Evolutionary conservation across 2,888 invertebrate genomes (phyloP), one percentile per base, ranked within the genome.

Genomic region (Pyrrhia umbra): DNA sequence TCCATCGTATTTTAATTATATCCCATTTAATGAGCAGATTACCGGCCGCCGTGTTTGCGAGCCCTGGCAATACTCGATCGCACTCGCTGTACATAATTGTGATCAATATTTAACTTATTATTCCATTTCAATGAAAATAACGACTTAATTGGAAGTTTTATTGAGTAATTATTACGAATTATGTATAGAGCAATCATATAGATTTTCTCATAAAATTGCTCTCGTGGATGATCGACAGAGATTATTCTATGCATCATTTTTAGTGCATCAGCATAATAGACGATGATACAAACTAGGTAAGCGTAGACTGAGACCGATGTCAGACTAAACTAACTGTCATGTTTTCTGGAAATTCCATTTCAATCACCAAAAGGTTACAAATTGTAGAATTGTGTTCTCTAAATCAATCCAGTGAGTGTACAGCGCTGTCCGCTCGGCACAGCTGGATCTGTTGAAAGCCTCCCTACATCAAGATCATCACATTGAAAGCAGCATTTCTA

Each of bases 1-100:
- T 67, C 60, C 67, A 72, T 70, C 60, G 73, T 70, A 67, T 70
- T 56, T 70, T 70, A 70, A 70, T 70, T 56, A 70, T 67, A 51
- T 55, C 23, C 58, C 50, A 51, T 72, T 72, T 67, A 70, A 72
- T 70, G 61, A 70, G 67, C 67, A 67, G 50, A 72, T 72, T 70
- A 52, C 67, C 30, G 37, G 23, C 16, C 50, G 37, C 47, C 37
- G 18, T 67, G 51, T 70, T 72, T 50, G 50, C 20, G 20, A 27
- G 43, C 39, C 30, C 46, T 51, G 47, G 18, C 34, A 15, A 67
- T 67, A 51, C 47, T 47, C 67, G 72, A 70, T 70, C 39, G 46
- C 45, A 37, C 42, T 13, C 15, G 23, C 39, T 45, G 30, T 21
- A 40, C 27, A 58, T 37, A 42, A 65, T 72, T 71, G 45, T 54